Evolutionary conservation across 2,113 vertebrate species (phyloP).

Genomic region (Etia nguti): DNA sequence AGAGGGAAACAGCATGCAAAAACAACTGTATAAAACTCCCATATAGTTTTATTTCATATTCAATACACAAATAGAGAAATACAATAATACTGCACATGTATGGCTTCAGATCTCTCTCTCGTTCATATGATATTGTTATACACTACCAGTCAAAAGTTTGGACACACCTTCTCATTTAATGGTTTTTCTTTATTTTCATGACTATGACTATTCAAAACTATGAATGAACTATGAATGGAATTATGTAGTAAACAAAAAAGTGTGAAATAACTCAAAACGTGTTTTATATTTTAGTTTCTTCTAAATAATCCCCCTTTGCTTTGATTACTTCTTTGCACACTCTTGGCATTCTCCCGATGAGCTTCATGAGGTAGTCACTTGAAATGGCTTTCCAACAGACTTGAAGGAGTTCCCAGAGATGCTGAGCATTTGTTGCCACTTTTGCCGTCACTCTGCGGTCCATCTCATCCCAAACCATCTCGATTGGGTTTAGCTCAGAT

Average conservation of each 20-base stretch:
- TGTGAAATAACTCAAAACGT: background rate
- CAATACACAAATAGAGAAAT: background rate
- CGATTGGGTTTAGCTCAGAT: too few species aligned
- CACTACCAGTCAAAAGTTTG: background rate
- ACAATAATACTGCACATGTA: background rate
- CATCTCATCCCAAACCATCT: background rate
- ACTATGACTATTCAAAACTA: background rate
- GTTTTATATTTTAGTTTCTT: background rate
- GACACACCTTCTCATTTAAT: background rate
- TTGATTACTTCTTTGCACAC: too few species aligned
- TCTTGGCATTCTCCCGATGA: too few species aligned
- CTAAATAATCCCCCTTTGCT: background rate
- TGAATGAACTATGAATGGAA: background rate
- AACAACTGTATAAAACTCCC: background rate
- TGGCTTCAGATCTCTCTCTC: background rate
- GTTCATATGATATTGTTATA: background rate
- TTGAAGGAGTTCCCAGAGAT: too few species aligned
- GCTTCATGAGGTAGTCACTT: too few species aligned
- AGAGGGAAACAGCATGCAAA: background rate
- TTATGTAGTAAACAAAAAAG: background rate
- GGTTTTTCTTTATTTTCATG: background rate
- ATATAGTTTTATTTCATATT: background rate
- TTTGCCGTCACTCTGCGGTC: too few species aligned
- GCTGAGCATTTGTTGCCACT: too few species aligned
- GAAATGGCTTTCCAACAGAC: too few species aligned